These are phyloP conservation scores for Stratiomys singularior DNA, from an alignment of 2,888 invertebrate species.

Conservation along the genomic window DNA sequence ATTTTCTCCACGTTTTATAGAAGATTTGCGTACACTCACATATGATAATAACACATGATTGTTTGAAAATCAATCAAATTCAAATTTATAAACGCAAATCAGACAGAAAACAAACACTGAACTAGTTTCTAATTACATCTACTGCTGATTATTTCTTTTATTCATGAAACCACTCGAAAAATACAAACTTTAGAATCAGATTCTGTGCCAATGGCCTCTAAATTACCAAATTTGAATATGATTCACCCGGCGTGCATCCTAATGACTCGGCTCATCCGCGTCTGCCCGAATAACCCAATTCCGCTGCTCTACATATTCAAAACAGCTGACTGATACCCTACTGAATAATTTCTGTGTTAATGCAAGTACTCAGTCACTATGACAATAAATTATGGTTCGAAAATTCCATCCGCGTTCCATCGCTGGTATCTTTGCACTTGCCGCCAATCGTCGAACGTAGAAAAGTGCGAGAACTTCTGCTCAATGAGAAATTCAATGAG, in stretches of 20 bases:
- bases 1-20: too few species aligned
- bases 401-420: conserved; percentile 50
- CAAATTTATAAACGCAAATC: too few species aligned
- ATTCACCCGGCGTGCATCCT: background rate
- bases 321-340: conserved; percentile 28
- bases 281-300: conserved; percentile 31
- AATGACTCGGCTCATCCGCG: background rate
- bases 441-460: background rate
- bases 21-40: too few species aligned
- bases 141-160: too few species aligned
- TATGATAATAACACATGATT: too few species aligned
- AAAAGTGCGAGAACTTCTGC: background rate
- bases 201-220: too few species aligned
- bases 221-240: background rate
- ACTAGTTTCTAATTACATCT: too few species aligned
- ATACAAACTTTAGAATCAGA: too few species aligned
- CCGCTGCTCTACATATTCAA: conserved; percentile 19
- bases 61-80: too few species aligned
- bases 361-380: background rate
- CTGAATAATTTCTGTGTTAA: conserved; percentile 46
- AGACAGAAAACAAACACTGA: too few species aligned
- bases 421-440: background rate
- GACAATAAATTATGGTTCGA: conserved; percentile 33
- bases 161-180: too few species aligned
- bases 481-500: conserved; percentile 37